Conservation (phyloP, 2,888 invertebrate species). For the Pyrrhosoma nymphula region DNA sequence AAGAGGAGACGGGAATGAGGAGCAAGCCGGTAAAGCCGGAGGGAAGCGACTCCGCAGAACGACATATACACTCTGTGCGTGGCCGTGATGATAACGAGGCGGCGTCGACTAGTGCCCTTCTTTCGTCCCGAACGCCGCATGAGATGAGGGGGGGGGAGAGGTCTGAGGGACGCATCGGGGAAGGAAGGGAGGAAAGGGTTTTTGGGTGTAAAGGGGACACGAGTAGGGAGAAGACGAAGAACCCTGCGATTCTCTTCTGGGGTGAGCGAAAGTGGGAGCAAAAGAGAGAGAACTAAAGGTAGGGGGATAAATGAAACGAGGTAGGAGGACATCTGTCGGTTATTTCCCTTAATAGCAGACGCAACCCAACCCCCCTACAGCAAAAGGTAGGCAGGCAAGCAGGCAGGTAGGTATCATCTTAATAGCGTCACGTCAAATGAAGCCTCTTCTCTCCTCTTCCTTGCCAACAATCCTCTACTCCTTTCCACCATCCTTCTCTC, state of each 20-base stretch:
- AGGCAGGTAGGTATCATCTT: neutral
- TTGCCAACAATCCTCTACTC: too few species aligned
- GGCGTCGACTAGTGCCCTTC: neutral
- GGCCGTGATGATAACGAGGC: neutral
- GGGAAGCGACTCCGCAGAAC: neutral
- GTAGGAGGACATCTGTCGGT: conserved; percentile 22
- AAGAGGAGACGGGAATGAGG: neutral
- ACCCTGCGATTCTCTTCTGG: too few species aligned
- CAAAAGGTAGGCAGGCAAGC: neutral
- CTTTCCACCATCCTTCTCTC: too few species aligned
- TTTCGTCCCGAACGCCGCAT: too few species aligned
- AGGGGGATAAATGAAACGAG: neutral
- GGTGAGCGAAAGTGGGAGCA: neutral
- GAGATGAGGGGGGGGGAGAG: neutral
- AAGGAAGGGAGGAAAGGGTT: too few species aligned
- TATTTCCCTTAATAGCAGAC: conserved; percentile 21
- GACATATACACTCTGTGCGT: neutral
- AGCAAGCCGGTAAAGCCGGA: neutral
- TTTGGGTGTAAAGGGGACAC: too few species aligned
- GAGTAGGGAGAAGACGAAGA: too few species aligned
- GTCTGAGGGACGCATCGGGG: neutral
- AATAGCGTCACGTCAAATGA: neutral
- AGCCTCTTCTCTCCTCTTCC: neutral
- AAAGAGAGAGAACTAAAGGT: neutral
- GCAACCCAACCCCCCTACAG: neutral